Conservation (phyloP, 2,888 invertebrate species). For the Tetragonisca angustula region DNA sequence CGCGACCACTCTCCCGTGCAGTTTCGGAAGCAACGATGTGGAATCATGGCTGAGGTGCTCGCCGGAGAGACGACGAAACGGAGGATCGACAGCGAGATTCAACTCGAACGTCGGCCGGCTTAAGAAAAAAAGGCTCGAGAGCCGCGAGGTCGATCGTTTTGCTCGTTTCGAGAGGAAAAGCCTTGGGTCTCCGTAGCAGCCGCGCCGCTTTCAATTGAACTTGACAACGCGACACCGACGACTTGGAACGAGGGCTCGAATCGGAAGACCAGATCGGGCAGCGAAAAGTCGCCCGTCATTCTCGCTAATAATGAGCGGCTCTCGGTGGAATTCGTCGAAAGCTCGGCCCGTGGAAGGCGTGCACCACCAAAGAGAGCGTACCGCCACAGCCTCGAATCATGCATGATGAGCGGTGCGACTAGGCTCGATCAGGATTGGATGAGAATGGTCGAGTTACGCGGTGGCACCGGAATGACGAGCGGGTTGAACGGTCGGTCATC, state of each 20-base stretch:
- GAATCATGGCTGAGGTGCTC: neutral
- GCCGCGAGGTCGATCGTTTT: neutral
- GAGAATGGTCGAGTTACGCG: conserved; percentile 86
- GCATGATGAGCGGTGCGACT: conserved; percentile 72
- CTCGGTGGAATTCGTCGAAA: conserved; percentile 21
- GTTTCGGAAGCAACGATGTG: neutral
- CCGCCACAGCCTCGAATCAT: conserved; percentile 55
- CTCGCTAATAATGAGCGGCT: conserved; percentile 31
- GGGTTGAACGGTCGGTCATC: conserved; percentile 86
- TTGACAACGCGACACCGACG: conserved; percentile 1
- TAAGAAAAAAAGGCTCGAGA: neutral
- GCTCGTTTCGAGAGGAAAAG: neutral
- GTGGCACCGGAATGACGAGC: conserved; percentile 88
- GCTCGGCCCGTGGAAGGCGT: conserved; percentile 29
- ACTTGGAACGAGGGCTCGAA: conserved; percentile 1
- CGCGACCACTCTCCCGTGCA: too few species aligned
- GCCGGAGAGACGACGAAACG: neutral
- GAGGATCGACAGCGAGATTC: neutral
- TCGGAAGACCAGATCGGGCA: neutral
- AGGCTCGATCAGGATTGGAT: conserved; percentile 71
- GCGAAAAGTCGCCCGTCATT: neutral
- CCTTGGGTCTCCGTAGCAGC: neutral
- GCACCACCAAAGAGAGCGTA: conserved; percentile 41
- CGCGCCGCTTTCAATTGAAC: conserved; percentile 15
- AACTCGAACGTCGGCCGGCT: neutral